Percentiles rank a stretch among this genome's conserved stretches.
phyloP scores from a whole-genome alignment of 2,888 invertebrate species.

The Incurvaria masculella region DNA sequence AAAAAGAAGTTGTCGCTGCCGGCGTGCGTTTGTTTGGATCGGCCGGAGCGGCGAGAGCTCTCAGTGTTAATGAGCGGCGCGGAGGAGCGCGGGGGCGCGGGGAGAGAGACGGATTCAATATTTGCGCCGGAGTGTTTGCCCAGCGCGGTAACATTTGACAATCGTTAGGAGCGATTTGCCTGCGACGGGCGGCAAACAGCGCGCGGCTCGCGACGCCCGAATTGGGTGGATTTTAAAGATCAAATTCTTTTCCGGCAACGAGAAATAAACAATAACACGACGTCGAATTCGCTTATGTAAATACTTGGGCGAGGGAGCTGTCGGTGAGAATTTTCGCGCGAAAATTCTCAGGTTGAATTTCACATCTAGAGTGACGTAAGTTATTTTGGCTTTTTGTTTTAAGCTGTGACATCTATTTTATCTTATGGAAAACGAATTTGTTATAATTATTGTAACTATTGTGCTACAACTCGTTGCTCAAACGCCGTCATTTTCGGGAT shows the following conservation, averaged over 20 bases:
- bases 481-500: too few species aligned
- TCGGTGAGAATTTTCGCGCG: too few species aligned
- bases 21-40: slow-evolving; percentile 46
- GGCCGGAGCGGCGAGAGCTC: slow-evolving; percentile 48
- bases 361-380: too few species aligned
- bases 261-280: slow-evolving; percentile 39
- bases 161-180: slow-evolving; percentile 49
- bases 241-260: slow-evolving; percentile 25
- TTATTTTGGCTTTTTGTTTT: too few species aligned
- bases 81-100: slow-evolving; percentile 14
- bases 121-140: slow-evolving; percentile 44
- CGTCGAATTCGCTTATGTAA: not conserved
- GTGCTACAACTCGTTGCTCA: too few species aligned
- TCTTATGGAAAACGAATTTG: too few species aligned
- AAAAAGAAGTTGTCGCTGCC: slow-evolving; percentile 38
- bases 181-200: slow-evolving; percentile 42
- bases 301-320: not conserved
- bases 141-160: slow-evolving; percentile 50
- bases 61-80: slow-evolving; percentile 42
- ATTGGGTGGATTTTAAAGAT: slow-evolving; percentile 43
- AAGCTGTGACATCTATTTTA: too few species aligned
- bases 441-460: too few species aligned
- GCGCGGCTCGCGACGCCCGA: slow-evolving; percentile 31
- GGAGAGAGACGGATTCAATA: slow-evolving; percentile 26
- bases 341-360: too few species aligned